Percentiles rank a stretch among this genome's conserved stretches.
Evolutionary conservation across 2,797 vertebrate genomes (phyloP).

Genomic region (Emydoidea blandingii): DNA sequence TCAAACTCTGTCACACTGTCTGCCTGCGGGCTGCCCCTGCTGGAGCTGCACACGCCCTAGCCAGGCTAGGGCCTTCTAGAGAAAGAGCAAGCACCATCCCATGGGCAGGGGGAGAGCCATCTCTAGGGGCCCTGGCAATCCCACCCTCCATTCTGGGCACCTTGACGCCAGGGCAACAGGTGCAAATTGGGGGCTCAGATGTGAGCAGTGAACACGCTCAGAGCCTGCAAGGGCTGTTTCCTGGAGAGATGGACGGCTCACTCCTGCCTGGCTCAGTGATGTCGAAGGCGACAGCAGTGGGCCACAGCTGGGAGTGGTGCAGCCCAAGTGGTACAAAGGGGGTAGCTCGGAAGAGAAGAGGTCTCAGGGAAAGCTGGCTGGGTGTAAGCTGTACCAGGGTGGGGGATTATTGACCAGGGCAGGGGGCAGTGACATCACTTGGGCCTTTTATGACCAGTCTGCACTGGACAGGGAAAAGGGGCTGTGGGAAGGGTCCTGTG

Average conservation of each 20-base stretch:
- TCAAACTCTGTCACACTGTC: not conserved
- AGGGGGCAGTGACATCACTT: not conserved
- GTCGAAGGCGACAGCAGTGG: not conserved
- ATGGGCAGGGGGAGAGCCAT: not conserved
- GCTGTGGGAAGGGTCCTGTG: not conserved
- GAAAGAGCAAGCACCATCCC: not conserved
- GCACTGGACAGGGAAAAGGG: not conserved
- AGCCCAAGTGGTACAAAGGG: not conserved
- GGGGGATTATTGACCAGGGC: not conserved
- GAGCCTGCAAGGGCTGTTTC: no score
- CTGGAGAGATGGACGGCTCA: not conserved
- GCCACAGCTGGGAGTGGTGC: not conserved
- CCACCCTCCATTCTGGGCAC: not conserved
- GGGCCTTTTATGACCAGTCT: not conserved
- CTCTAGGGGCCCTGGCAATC: not conserved
- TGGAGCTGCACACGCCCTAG: not conserved
- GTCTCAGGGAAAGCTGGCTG: not conserved
- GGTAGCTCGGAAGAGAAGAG: not conserved
- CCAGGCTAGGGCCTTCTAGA: not conserved
- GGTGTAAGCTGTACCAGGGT: not conserved
- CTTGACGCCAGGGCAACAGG: not conserved
- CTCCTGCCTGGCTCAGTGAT: not conserved
- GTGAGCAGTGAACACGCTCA: not conserved
- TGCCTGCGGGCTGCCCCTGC: not conserved
- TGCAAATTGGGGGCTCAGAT: not conserved